These are phyloP conservation scores for Sapajus apella DNA, from an alignment of 2,113 vertebrate genomes.

Conservation along the genomic window DNA sequence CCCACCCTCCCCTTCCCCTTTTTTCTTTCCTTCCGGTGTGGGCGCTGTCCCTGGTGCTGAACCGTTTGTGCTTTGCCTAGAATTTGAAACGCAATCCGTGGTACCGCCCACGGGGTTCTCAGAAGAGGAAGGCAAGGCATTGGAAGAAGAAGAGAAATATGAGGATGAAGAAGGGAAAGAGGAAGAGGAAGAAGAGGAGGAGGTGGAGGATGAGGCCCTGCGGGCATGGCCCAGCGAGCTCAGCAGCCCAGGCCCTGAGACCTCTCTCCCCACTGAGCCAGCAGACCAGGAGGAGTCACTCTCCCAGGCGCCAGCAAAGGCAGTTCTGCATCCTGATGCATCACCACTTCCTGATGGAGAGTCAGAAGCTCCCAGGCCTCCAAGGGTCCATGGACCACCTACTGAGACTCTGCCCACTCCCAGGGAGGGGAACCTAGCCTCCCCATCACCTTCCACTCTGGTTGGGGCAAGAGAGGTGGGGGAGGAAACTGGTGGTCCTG, in stretches of 20 bases:
- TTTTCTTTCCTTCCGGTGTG: rapidly evolving
- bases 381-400: conserved; percentile 55
- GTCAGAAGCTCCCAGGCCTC: conserved; percentile 76
- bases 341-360: conserved; percentile 51
- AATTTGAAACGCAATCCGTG: conserved; percentile 56
- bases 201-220: conserved; percentile 51
- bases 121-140: conserved; percentile 10
- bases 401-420: conserved; percentile 32
- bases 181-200: conserved; percentile 47
- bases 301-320: neutral
- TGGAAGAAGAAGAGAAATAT: conserved; percentile 44
- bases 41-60: conserved; percentile 78
- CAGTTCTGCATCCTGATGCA: neutral
- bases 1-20: rapidly evolving
- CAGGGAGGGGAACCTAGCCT: conserved; percentile 10
- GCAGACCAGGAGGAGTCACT: neutral
- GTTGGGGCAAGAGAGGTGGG: conserved; percentile 29
- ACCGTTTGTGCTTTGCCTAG: conserved; percentile 62
- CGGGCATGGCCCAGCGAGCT: conserved; percentile 62
- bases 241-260: conserved; percentile 23
- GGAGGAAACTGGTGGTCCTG: neutral
- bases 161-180: conserved; percentile 39
- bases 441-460: neutral
- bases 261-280: neutral
- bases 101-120: conserved; percentile 50